Evolutionary conservation across 2,888 invertebrate genomes (phyloP).

Genomic region (Drosophila gaucha): DNA sequence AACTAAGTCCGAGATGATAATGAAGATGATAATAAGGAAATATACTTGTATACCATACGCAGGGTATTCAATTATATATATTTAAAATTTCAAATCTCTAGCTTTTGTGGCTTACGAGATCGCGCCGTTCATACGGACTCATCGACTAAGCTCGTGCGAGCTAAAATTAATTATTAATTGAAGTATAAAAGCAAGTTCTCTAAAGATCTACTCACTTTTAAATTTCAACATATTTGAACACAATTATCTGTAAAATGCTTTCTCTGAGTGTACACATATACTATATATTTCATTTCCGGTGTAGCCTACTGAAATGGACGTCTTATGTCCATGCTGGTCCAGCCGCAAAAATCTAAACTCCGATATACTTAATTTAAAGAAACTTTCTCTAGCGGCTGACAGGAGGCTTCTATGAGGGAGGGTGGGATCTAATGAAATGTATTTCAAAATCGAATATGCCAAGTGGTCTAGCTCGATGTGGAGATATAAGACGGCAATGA

Average conservation of each 20-base stretch:
- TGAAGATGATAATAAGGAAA: too few relatives aligned
- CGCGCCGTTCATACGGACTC: too few relatives aligned
- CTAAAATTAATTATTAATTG: too few relatives aligned
- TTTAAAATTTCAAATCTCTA: too few relatives aligned
- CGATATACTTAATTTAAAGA: conserved; percentile 27
- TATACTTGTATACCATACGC: too few relatives aligned
- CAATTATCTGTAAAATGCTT: not conserved
- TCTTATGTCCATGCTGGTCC: conserved; percentile 4
- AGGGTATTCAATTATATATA: too few relatives aligned
- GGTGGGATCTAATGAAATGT: conserved; percentile 59
- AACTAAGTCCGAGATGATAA: too few relatives aligned
- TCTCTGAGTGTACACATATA: not conserved
- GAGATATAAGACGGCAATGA: not conserved
- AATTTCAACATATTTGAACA: too few relatives aligned
- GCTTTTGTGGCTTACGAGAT: too few relatives aligned
- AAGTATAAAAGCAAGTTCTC: too few relatives aligned
- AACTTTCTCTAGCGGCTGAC: conserved; percentile 6
- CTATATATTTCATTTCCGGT: conserved; percentile 11
- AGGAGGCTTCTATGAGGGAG: not conserved
- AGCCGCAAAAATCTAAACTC: conserved; percentile 14
- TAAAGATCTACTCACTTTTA: too few relatives aligned
- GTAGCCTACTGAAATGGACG: not conserved
- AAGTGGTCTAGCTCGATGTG: conserved; percentile 5
- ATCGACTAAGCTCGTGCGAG: too few relatives aligned
- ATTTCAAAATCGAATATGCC: conserved; percentile 64